Evolutionary conservation across 2,797 vertebrate genomes (phyloP).

Genomic region (Taeniopygia guttata): DNA sequence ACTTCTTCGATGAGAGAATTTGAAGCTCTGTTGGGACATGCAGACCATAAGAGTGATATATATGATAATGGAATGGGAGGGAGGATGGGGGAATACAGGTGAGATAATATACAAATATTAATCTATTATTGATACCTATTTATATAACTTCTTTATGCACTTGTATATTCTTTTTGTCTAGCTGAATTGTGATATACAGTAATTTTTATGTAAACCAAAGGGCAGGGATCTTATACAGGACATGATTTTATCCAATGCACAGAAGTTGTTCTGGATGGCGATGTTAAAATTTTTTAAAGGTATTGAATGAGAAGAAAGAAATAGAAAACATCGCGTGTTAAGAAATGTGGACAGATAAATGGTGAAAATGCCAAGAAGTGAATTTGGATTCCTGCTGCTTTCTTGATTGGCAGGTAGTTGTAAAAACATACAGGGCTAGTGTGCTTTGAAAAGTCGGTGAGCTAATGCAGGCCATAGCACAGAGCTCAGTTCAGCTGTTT

Average conservation of each 20-base stretch:
- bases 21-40: neutral
- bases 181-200: neutral
- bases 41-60: neutral
- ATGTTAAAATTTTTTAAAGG: neutral
- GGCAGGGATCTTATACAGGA: neutral
- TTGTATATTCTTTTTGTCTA: neutral
- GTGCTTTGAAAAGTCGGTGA: neutral
- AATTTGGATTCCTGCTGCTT: neutral
- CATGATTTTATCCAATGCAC: neutral
- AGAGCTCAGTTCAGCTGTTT: constrained; percentile 9
- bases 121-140: neutral
- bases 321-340: neutral
- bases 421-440: neutral
- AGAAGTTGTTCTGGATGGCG: neutral
- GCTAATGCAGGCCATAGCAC: neutral
- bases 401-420: neutral
- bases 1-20: neutral
- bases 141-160: neutral
- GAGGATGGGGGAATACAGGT: neutral
- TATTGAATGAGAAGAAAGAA: neutral
- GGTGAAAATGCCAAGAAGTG: neutral
- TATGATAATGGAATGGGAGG: neutral
- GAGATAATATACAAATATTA: neutral
- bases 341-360: neutral
- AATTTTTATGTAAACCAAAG: neutral